These are phyloP conservation scores for Momotus momota DNA, from an alignment of 2,797 vertebrate genomes.

Conservation along the genomic window DNA sequence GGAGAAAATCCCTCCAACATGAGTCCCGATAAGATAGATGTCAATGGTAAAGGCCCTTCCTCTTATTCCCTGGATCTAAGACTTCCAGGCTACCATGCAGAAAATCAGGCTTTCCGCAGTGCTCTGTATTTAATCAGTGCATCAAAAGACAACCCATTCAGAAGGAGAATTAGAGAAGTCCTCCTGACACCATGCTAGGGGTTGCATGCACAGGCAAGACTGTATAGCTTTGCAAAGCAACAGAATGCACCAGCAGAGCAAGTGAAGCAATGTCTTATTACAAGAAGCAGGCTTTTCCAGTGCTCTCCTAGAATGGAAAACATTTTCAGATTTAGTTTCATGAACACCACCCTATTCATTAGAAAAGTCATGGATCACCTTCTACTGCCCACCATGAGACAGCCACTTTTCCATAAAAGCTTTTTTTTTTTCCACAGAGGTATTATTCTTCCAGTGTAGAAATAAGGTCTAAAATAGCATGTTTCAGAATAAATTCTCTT, in stretches of 20 bases:
- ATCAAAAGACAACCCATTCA: not conserved
- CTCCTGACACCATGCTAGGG: not conserved
- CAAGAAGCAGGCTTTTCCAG: not conserved
- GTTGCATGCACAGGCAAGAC: not conserved
- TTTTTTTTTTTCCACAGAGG: not conserved
- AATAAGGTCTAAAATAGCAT: constrained; percentile 6
- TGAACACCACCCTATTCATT: not conserved
- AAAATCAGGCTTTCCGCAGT: not conserved
- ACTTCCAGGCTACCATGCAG: not conserved
- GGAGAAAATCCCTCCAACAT: not conserved
- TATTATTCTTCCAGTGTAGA: not conserved
- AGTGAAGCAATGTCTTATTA: not conserved
- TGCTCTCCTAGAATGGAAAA: constrained; percentile 7
- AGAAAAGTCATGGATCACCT: not conserved
- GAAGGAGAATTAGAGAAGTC: not conserved
- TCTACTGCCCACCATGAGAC: not conserved
- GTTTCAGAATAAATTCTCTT: not conserved
- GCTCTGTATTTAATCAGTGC: not conserved
- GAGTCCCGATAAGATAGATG: not conserved
- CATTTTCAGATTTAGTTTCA: not conserved
- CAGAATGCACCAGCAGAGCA: not conserved
- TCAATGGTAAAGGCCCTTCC: not conserved
- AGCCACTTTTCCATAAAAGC: not conserved
- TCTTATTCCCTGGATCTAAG: not conserved
- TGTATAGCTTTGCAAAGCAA: not conserved